Evolutionary conservation across 2,888 invertebrate species (phyloP), one percentile per base, ranked within the genome.

Genomic region (Diaprepes abbreviatus): DNA sequence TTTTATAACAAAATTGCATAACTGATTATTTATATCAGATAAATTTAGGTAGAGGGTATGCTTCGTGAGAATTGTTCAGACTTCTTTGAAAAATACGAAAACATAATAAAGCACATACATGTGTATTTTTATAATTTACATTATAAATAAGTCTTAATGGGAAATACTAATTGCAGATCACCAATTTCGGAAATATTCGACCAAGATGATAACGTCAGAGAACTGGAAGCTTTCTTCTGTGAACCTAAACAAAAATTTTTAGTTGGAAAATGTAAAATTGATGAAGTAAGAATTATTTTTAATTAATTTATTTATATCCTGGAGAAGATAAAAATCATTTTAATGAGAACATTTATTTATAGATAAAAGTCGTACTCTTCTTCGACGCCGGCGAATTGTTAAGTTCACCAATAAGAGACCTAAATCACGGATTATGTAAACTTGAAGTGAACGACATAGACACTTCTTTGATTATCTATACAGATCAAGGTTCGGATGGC

Each of bases 351-450:
- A 6, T 3, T 35, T 4, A n/a, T 24, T 67, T 71, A 33, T 19
- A 71, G 72, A 75, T 92, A n/a, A 89, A 90, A 74, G 76, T 93
- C 1, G 88, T 89, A 74, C 83, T 93, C 0, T 93, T 91, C 82
- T 89, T 90, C 16, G 93, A 93, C 79, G 89, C 90, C 74, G 92
- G 92, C 64, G 93, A 93, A 82, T 86, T 92, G 0, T 82, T 93
- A 5, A 92, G 91, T 78, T 92, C 92, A 0, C 92, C 93, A 0
- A 91, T 92, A 0, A 85, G 92, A 2, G 92, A 92, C 78, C 77
- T 90, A 73, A 91, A 89, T 80, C 91, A 90, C 71, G 92, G 91
- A 0, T 83, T 93, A 3, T 92, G 92, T 5, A 89, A 88, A 79
- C 83, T 93, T 57, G 89, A 90, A 9, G 88, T 93, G 9, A 90